Evolutionary conservation across 2,797 vertebrate species (phyloP).

Genomic region (Mormyrus hasselquistii): DNA sequence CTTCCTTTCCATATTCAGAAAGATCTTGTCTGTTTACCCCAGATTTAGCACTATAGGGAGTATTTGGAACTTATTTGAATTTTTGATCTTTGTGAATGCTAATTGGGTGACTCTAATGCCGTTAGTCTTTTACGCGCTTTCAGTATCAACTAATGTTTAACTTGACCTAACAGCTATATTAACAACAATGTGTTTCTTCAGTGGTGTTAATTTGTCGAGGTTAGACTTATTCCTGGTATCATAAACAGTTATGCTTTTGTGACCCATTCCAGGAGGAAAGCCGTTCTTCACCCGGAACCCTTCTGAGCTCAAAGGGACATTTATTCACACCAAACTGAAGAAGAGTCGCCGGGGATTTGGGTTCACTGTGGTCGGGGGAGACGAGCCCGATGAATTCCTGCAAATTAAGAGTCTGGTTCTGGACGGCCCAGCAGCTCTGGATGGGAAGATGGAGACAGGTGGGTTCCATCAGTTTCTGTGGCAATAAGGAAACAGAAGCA

Average conservation of each 20-base stretch:
- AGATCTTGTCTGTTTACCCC: background rate
- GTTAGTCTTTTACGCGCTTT: background rate
- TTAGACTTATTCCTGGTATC: background rate
- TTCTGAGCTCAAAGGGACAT: constrained; percentile 91
- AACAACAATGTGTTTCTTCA: background rate
- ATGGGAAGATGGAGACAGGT: constrained; percentile 99
- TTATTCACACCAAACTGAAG: constrained; percentile 94
- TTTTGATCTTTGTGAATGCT: background rate
- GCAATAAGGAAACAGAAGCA: background rate
- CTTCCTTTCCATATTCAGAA: background rate
- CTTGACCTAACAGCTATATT: background rate
- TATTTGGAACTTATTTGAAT: background rate
- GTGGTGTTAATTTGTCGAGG: background rate
- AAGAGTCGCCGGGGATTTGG: constrained; percentile 95
- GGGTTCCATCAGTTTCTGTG: constrained; percentile 37
- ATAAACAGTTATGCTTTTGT: background rate
- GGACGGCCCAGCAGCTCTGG: constrained; percentile 88
- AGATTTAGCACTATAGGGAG: background rate
- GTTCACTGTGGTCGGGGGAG: constrained; percentile 94
- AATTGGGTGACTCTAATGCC: background rate
- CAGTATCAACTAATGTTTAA: background rate
- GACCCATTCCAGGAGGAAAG: constrained; percentile 69
- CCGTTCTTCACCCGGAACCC: constrained; percentile 97
- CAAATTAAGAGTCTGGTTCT: constrained; percentile 98
- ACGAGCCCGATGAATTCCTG: constrained; percentile 94